Evolutionary conservation across 2,797 vertebrate species (phyloP).

Genomic region (Gymnoscopelus braueri): DNA sequence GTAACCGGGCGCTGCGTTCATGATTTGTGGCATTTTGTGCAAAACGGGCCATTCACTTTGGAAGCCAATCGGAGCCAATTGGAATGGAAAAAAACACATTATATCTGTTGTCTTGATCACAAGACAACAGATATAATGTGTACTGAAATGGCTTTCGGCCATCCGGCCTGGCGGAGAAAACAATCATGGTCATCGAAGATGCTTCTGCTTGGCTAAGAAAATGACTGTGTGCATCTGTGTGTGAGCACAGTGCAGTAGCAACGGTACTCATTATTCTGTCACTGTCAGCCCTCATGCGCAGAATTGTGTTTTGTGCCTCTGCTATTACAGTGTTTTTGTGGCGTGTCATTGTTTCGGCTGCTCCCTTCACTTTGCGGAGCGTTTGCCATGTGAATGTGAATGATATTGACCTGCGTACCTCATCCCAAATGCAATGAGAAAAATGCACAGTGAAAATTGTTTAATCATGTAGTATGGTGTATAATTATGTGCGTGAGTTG

Average conservation of each 20-base stretch:
- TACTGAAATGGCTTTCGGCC: conserved; percentile 15
- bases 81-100: no score
- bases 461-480: conserved; percentile 9
- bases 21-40: no score
- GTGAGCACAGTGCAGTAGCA: conserved; percentile 36
- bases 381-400: conserved; percentile 33
- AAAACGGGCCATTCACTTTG: no score
- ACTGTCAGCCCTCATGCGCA: conserved; percentile 50
- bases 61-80: no score
- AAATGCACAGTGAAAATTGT: conserved; percentile 6
- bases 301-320: conserved; percentile 42
- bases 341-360: conserved; percentile 19
- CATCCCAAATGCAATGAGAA: conserved; percentile 15
- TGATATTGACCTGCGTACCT: conserved; percentile 19
- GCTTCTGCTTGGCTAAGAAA: conserved; percentile 44
- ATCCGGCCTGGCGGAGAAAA: no score
- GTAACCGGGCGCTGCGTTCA: no score
- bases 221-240: conserved; percentile 49
- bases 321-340: conserved; percentile 41
- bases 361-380: conserved; percentile 1
- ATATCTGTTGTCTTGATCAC: no score
- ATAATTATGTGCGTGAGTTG: not conserved
- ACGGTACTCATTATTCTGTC: conserved; percentile 63
- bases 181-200: conserved; percentile 5
- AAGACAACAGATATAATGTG: no score